A percentile compares a stretch with the other conserved stretches of the same genome.
Evolutionary conservation across 2,888 invertebrate species (phyloP).

Genomic region (Thysanoteuthis rhombus): DNA sequence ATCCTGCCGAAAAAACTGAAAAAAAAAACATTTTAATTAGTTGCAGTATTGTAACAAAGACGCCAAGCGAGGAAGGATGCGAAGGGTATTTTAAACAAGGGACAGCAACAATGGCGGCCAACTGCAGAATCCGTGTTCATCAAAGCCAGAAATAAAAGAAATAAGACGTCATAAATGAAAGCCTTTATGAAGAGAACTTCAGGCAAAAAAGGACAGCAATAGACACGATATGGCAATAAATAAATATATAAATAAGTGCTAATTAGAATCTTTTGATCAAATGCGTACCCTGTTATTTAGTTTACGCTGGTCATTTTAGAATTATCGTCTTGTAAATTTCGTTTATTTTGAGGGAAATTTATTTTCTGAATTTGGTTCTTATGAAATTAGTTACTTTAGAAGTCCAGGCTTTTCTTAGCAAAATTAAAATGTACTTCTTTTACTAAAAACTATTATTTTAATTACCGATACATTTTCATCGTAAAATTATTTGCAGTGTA

Average conservation of each 20-base stretch:
- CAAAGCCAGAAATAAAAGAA: neutral
- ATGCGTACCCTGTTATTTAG: neutral
- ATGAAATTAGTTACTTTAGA: too few species aligned
- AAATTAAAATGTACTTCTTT: too few species aligned
- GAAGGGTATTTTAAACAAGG: neutral
- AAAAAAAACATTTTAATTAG: neutral
- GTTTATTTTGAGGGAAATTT: neutral
- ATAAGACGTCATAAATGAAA: neutral
- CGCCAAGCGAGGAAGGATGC: neutral
- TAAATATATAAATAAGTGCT: neutral
- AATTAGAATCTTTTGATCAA: neutral
- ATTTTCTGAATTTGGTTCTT: neutral
- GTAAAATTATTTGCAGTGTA: too few species aligned
- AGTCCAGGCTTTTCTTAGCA: too few species aligned
- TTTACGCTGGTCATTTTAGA: neutral
- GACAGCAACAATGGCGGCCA: neutral
- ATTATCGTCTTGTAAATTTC: neutral
- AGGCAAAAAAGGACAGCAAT: neutral
- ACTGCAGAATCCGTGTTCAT: neutral
- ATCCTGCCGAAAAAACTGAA: neutral
- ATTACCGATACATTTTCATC: too few species aligned
- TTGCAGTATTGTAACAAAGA: neutral
- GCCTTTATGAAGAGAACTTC: neutral
- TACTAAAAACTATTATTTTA: too few species aligned
- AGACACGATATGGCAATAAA: neutral